A percentile compares a stretch with the other conserved stretches of the same genome.
Conservation (phyloP, 35 echinoderm and acorn worm species). For the Patiria miniata region DNA sequence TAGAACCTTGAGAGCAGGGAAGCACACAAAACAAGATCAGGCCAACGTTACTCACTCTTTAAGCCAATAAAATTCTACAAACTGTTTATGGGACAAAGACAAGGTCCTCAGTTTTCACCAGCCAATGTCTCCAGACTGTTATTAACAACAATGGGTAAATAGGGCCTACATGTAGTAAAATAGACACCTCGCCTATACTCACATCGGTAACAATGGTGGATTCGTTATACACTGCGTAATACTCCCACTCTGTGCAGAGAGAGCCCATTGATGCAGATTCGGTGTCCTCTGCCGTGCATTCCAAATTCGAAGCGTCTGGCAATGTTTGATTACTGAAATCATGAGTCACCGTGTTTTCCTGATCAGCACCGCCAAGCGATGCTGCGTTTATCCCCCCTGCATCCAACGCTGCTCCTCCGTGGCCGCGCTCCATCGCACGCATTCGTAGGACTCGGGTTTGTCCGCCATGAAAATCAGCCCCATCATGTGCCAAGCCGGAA, state of each 20-base stretch:
- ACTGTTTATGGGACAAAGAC: no score
- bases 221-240: conserved; percentile 8
- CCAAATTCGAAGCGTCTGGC: neutral
- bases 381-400: neutral
- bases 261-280: neutral
- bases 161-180: neutral
- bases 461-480: neutral
- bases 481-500: neutral
- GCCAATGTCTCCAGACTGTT: no score
- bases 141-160: no score
- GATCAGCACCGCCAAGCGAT: neutral
- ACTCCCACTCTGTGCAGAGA: neutral
- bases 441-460: neutral
- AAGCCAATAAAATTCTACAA: no score
- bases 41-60: no score
- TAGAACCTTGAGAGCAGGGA: no score
- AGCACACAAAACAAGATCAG: no score
- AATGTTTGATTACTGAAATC: neutral
- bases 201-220: conserved; percentile 21
- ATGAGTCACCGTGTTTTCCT: neutral
- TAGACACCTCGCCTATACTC: neutral
- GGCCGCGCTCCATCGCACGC: no score
- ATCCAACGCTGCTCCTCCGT: neutral
- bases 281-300: neutral
- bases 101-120: no score